These are phyloP conservation scores for Apodemia mormo DNA, from an alignment of 2,888 invertebrate species.

Conservation along the genomic window DNA sequence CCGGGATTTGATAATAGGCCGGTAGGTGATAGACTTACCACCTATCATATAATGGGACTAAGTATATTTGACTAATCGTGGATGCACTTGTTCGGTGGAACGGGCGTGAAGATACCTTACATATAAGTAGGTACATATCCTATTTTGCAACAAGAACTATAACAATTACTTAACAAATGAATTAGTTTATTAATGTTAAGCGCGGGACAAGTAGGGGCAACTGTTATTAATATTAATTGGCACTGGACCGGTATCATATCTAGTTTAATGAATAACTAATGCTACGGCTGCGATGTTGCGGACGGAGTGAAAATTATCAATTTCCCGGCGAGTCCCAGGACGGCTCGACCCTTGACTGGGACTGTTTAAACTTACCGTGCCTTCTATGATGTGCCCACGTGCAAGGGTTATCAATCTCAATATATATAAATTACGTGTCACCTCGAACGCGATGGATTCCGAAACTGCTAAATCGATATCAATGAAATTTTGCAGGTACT, in stretches of 20 bases:
- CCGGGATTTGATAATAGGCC: too few species aligned
- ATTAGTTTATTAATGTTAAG: constrained; percentile 60
- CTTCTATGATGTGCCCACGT: constrained; percentile 6
- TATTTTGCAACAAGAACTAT: constrained; percentile 7
- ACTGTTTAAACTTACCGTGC: constrained; percentile 49
- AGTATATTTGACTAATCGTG: too few species aligned
- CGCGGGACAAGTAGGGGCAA: constrained; percentile 61
- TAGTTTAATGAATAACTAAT: constrained; percentile 75
- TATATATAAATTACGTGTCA: too few species aligned
- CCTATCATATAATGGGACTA: too few species aligned
- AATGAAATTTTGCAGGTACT: too few species aligned
- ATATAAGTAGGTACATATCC: not conserved
- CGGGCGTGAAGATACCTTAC: too few species aligned
- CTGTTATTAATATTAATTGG: constrained; percentile 70
- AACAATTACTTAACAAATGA: constrained; percentile 1
- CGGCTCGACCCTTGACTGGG: constrained; percentile 60
- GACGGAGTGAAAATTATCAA: constrained; percentile 71
- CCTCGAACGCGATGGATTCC: too few species aligned
- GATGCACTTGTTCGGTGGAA: too few species aligned
- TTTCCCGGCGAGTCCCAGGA: constrained; percentile 52
- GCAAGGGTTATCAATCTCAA: constrained; percentile 48
- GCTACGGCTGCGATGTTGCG: constrained; percentile 56
- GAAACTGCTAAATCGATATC: too few species aligned
- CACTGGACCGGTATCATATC: constrained; percentile 63
- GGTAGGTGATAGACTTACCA: too few species aligned